Evolutionary conservation across 1,140 invertebrate genomes (phyloP), one percentile per base, ranked within the genome.

Genomic region (Drosophila navojoa): DNA sequence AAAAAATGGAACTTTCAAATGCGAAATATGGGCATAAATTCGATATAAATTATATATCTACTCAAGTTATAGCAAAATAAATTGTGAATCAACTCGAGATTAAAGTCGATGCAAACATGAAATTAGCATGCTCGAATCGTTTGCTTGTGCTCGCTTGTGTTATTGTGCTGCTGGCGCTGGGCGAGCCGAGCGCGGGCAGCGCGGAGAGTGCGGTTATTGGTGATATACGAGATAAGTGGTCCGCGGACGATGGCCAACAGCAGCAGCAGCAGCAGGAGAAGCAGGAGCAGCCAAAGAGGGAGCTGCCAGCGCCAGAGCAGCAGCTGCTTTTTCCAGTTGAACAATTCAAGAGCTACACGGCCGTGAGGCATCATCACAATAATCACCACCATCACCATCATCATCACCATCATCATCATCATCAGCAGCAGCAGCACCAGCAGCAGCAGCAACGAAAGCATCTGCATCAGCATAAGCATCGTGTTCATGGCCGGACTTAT

Each of bases 201-300:
- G 64, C 61, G 50, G 80, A 85, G 44, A 90, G 53, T 67, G 85
- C 76, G 58, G 87, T 90, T 67, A 76, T 90, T 68, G 87, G 87
- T 42, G 87, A 90, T 61, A 90, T 90, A 29, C 52, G 40, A 9
- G 70, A 77, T 10, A 72, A 79, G 38, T 79, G 70, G 69, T 35
- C 29, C n/a, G 63, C 32, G 29, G 70, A 67, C 16, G 35, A 58
- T 25, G 49, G 42, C 32, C 59, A 74, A n/a, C 19, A 9, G 32
- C 16, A 68, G 25, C 4, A 27, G 19, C 59, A 75, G 10, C 19
- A 10, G 25, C 16, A 68, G 25, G 1, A 27, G 19, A 19, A 32
- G 57, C 53, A 27, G 10, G 19, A 22, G 22, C 45, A 35, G 29
- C 45, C 49, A 7, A 15, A 47, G 22, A 9, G 40, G 22, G 10